These are phyloP conservation scores for Sarcophaga peregrina DNA, from an alignment of 1,140 invertebrate species.

Conservation along the genomic window DNA sequence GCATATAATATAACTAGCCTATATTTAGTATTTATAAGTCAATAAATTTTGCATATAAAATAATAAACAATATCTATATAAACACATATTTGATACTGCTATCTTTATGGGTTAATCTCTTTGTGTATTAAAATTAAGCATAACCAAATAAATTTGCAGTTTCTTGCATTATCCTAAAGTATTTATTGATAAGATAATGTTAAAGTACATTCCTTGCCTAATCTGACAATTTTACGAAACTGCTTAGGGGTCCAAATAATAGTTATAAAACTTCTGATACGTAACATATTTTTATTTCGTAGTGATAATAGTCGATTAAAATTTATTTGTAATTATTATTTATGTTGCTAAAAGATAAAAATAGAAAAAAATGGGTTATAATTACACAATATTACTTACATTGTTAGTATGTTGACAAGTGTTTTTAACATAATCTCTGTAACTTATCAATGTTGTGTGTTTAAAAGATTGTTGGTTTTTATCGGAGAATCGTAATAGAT, in stretches of 20 bases:
- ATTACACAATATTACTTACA: too few relatives aligned
- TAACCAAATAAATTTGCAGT: constrained; percentile 28
- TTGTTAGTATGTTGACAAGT: too few relatives aligned
- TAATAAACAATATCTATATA: neutral
- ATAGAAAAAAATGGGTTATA: too few relatives aligned
- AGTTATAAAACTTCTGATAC: neutral
- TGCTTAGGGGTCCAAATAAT: neutral
- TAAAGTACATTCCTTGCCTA: neutral
- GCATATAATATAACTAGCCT: too few relatives aligned
- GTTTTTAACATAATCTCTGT: too few relatives aligned
- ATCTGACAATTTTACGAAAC: neutral
- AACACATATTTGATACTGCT: neutral
- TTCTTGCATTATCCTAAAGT: neutral
- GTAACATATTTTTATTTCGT: neutral
- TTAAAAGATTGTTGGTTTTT: too few relatives aligned
- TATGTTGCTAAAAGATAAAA: too few relatives aligned
- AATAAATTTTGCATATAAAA: neutral
- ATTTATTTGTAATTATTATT: neutral
- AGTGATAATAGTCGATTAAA: neutral
- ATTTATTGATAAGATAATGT: constrained; percentile 8
- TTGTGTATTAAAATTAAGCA: neutral
- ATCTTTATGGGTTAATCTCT: constrained; percentile 23
- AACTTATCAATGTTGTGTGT: too few relatives aligned
- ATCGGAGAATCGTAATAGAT: too few relatives aligned
- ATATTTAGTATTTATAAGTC: neutral